phyloP scores from a whole-genome alignment of 1,140 invertebrate genomes.

The Cotesia typhae region DNA sequence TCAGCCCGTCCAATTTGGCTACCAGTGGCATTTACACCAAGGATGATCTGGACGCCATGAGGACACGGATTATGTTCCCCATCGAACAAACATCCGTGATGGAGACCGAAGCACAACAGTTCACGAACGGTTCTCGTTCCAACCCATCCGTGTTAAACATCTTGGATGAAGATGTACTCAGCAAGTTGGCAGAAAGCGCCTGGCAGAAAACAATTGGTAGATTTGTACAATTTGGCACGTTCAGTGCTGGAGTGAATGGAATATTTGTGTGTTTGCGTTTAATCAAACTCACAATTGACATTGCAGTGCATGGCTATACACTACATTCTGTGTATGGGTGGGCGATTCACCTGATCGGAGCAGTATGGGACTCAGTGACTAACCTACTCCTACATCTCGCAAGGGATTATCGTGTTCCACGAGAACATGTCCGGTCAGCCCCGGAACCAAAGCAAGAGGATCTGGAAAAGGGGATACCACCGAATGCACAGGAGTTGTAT shows the following conservation, averaged over 20 bases:
- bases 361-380: constrained; percentile 33
- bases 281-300: constrained; percentile 34
- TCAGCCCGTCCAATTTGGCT: too few relatives aligned
- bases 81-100: too few relatives aligned
- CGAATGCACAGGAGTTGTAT: too few relatives aligned
- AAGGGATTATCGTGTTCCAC: too few relatives aligned
- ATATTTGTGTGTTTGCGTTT: constrained; percentile 17
- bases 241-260: constrained; percentile 35
- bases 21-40: too few relatives aligned
- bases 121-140: neutral
- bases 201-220: constrained; percentile 34
- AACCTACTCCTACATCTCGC: constrained; percentile 21
- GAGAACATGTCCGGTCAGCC: too few relatives aligned
- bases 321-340: constrained; percentile 36
- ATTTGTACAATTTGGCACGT: constrained; percentile 28
- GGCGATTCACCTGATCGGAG: constrained; percentile 32
- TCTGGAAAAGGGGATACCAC: too few relatives aligned
- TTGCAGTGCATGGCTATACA: constrained; percentile 27
- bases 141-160: too few relatives aligned
- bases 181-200: constrained; percentile 3
- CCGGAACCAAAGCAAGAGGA: too few relatives aligned
- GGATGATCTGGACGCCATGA: too few relatives aligned
- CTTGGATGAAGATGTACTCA: neutral
- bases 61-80: too few relatives aligned
- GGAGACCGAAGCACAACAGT: neutral